These are phyloP conservation scores for Peucedramus taeniatus DNA, from an alignment of 2,113 vertebrate species.

Conservation along the genomic window DNA sequence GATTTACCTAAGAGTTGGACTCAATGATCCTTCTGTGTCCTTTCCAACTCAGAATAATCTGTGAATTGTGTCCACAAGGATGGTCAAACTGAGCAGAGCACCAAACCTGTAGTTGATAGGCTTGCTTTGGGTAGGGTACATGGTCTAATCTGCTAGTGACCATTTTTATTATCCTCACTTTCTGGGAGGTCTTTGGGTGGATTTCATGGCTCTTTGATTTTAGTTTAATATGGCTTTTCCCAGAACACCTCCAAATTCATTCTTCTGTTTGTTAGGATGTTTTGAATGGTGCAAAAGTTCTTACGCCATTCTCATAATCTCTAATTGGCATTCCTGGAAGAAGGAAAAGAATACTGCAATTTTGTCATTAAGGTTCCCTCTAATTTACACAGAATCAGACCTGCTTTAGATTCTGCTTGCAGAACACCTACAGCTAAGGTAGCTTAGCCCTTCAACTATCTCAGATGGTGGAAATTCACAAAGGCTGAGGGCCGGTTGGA, in stretches of 20 bases:
- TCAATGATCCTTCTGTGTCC: not conserved
- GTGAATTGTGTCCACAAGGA: not conserved
- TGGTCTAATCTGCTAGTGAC: not conserved
- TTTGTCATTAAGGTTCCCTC: not conserved
- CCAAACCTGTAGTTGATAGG: not conserved
- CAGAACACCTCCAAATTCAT: not conserved
- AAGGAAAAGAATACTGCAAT: not conserved
- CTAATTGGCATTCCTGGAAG: not conserved
- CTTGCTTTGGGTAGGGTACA: not conserved
- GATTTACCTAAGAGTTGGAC: not conserved
- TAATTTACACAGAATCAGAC: not conserved
- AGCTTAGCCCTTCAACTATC: not conserved
- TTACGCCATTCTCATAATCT: not conserved
- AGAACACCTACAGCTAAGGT: not conserved
- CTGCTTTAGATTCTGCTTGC: not conserved
- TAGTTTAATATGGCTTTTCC: not conserved
- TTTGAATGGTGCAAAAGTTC: not conserved
- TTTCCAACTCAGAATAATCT: not conserved
- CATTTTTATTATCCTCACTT: not conserved
- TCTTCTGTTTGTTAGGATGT: not conserved
- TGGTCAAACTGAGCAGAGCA: not conserved
- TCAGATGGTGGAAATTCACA: not conserved
- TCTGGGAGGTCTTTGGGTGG: not conserved
- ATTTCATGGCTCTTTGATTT: not conserved
- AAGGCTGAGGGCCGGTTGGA: rapidly evolving